Evolutionary conservation across 2,888 invertebrate species (phyloP).

Genomic region (Escarpia spicata): DNA sequence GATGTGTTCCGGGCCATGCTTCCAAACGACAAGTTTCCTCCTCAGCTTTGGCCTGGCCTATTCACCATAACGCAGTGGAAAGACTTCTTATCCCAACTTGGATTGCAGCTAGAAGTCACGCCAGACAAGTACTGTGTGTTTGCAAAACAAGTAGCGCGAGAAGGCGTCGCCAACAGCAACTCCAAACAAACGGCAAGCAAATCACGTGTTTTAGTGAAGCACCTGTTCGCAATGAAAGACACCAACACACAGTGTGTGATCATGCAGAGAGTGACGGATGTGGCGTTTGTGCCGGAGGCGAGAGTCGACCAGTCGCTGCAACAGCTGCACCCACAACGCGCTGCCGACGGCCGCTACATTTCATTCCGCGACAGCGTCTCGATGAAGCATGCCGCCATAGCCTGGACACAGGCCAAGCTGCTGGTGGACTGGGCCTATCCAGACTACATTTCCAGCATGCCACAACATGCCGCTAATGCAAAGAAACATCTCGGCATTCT

Average conservation of each 20-base stretch:
- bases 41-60: neutral
- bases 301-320: slow-evolving; percentile 25
- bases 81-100: slow-evolving; percentile 35
- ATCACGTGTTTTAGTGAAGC: neutral
- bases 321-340: slow-evolving; percentile 29
- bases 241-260: slow-evolving; percentile 17
- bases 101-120: slow-evolving; percentile 36
- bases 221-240: neutral
- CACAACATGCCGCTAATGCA: neutral
- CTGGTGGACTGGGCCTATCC: slow-evolving; percentile 43
- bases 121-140: slow-evolving; percentile 37
- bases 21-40: slow-evolving; percentile 38
- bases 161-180: slow-evolving; percentile 19
- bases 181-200: neutral
- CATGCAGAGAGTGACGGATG: slow-evolving; percentile 30
- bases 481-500: slow-evolving; percentile 29
- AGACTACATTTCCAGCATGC: neutral
- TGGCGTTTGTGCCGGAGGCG: slow-evolving; percentile 34
- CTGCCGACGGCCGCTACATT: slow-evolving; percentile 30
- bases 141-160: slow-evolving; percentile 35
- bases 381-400: slow-evolving; percentile 30
- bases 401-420: slow-evolving; percentile 39
- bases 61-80: slow-evolving; percentile 41
- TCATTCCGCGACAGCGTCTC: slow-evolving; percentile 36
- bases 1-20: slow-evolving; percentile 46